Base-by-base conservation (phyloP, 2,113 vertebrate species). In the Callaeas wilsoni region DNA sequence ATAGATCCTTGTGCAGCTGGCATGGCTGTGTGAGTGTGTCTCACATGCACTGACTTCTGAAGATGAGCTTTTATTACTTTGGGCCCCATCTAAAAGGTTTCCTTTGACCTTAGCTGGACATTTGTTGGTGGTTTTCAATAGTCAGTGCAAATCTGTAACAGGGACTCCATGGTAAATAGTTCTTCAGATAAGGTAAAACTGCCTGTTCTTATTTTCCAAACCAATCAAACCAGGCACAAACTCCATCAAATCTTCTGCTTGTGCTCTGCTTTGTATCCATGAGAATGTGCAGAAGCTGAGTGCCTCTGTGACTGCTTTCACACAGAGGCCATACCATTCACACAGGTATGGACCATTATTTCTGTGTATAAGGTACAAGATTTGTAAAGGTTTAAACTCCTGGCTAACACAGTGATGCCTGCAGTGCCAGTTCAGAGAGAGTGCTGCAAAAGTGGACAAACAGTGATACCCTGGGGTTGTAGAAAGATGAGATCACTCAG, bases 401-500 rank as follows among this genome's bases (percentile, higher is more conserved):
- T 84, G 63, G 47, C 57, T 73, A 76, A 30, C 7, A 8, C 30
- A 60, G 7, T n/a, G 78, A 33, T 64, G 64, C 60, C 49, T 90
- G 74, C 49, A 82, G 69, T 87, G 84, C 84, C 89, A 90, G 41
- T 69, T 94, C 68, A 92, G 84, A 79, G 27, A 56, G 41, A 53
- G 62, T 39, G 29, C 78, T 90, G 59, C 33, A 71, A 46, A 94
- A 89, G 50, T 65, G 47, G 79, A 79, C 75, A 87, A 95, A 85
- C 82, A 78, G 64, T 49, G 75, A 92, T 95, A 71, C 73, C 62
- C 84, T 92, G 86, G 71, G 78, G 63, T 78, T 84, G 73, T 37
- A 30, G 83, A 63, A 75, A 79, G 91, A 84, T 95, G 91, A 96
- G 87, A 87, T 93, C 52, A 78, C 63, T 88, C 60, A 64, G 50